Evolutionary conservation across 2,113 vertebrate species (phyloP).

Genomic region (Bos indicus): DNA sequence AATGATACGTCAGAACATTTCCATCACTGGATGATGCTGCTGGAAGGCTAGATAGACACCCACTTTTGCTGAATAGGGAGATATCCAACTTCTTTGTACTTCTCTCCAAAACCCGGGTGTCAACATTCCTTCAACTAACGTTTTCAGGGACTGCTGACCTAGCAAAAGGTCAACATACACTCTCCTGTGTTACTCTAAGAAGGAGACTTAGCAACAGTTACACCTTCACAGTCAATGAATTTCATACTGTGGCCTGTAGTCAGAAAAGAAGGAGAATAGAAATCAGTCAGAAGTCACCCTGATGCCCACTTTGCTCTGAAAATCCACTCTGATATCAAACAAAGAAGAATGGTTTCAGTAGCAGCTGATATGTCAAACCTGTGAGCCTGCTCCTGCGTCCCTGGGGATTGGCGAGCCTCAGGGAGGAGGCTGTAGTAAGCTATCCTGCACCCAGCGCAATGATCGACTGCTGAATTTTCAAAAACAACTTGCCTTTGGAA

Average conservation of each 20-base stretch:
- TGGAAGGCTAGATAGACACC: accelerated
- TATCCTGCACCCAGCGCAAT: conserved; percentile 60
- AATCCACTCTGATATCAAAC: not conserved
- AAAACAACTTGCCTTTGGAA: conserved; percentile 71
- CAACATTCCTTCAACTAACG: not conserved
- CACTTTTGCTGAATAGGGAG: not conserved
- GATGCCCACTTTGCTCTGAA: not conserved
- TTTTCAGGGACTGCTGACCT: not conserved
- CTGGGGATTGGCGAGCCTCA: conserved; percentile 37
- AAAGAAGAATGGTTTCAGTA: conserved; percentile 1
- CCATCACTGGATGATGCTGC: not conserved
- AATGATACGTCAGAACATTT: not conserved
- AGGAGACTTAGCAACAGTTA: not conserved
- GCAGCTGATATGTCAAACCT: conserved; percentile 21
- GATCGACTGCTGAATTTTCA: conserved; percentile 64
- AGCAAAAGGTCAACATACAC: not conserved
- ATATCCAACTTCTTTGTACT: not conserved
- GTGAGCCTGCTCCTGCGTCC: conserved; percentile 27
- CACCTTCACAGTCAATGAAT: not conserved
- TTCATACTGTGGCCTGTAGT: not conserved
- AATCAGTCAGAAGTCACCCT: conserved; percentile 7
- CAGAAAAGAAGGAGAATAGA: conserved; percentile 12
- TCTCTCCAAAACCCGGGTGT: not conserved
- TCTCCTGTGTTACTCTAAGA: not conserved
- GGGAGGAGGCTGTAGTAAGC: conserved; percentile 47